phyloP scores from a whole-genome alignment of 2,888 invertebrate genomes.

The Lepidochitona cinerea region DNA sequence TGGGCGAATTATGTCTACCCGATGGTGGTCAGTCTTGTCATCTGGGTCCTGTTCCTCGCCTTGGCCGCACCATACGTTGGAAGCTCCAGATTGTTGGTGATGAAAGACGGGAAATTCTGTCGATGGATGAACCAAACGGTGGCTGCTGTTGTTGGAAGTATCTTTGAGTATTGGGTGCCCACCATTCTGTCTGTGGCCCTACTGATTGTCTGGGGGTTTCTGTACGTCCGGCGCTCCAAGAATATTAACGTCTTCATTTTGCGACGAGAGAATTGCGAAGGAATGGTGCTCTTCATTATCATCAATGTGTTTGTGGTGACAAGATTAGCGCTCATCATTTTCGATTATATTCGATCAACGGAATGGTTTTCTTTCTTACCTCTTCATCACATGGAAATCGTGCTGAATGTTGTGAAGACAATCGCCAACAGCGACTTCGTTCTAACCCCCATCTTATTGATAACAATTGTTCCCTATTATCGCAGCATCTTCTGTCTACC shows the following conservation, averaged over 20 bases:
- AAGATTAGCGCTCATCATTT: neutral
- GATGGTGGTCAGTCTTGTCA: neutral
- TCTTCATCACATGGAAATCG: neutral
- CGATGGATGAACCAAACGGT: neutral
- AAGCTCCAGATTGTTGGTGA: neutral
- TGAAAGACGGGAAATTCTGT: neutral
- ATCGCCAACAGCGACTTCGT: neutral
- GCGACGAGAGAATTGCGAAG: neutral
- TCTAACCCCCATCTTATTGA: neutral
- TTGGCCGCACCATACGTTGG: neutral
- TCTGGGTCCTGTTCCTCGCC: neutral
- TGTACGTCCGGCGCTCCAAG: neutral
- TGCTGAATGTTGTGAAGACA: neutral
- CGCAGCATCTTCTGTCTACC: neutral
- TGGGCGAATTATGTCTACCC: neutral
- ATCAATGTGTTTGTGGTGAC: neutral
- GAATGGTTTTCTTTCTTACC: neutral
- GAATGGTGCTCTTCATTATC: neutral
- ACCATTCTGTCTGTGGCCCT: neutral
- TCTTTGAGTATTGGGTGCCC: neutral
- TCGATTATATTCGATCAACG: neutral
- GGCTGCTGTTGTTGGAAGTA: neutral
- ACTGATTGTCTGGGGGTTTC: neutral
- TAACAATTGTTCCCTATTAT: neutral
- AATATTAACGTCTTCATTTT: neutral